Evolutionary conservation across 2,888 invertebrate genomes (phyloP), one percentile per base, ranked within the genome.

Genomic region (Chrysopilus asiliformis): DNA sequence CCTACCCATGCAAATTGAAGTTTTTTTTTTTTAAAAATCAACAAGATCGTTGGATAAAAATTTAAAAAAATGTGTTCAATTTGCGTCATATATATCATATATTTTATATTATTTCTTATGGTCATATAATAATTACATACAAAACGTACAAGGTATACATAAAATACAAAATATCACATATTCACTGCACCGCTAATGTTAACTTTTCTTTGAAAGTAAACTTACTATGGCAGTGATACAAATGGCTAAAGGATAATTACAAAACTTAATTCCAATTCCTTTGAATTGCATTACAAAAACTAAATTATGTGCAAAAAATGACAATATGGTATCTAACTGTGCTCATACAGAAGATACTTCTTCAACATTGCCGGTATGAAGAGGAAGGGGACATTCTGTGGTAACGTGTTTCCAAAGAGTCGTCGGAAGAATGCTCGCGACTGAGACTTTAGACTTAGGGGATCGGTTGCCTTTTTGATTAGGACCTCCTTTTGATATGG

Each of bases 361-460:
- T 40, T 40, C 15, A 47, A 37, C 14, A 37, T 42, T 25, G 22
- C 18, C 1, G 45, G 45, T 22, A 47, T 41, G 36, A 40, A 43
- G 10, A 45, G 37, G 17, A 25, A 31, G 10, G 45, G 44, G 10
- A 47, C 47, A 26, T 36, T 38, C 30, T 41, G 42, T 7, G 47
- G 43, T 30, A 47, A 36, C 10, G 33, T 16, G 13, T 39, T 20
- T 4, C 44, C 44, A 38, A 47, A 43, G n/a, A 39, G 19, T 36
- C 31, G 36, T 13, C 45, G 41, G 33, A 47, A 47, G 13, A 33
- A 44, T 7, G 28, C 31, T 28, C 47, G 27, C 2, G 39, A 22
- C 27, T 79, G 79, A 36, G 77, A 72, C 15, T 76, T 67, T 43
- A 85, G 60, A 1, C 76, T 66, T 39, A 80, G 61, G 0, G 84